Conservation (phyloP, 2,113 vertebrate species). For the Tautogolabrus adspersus region DNA sequence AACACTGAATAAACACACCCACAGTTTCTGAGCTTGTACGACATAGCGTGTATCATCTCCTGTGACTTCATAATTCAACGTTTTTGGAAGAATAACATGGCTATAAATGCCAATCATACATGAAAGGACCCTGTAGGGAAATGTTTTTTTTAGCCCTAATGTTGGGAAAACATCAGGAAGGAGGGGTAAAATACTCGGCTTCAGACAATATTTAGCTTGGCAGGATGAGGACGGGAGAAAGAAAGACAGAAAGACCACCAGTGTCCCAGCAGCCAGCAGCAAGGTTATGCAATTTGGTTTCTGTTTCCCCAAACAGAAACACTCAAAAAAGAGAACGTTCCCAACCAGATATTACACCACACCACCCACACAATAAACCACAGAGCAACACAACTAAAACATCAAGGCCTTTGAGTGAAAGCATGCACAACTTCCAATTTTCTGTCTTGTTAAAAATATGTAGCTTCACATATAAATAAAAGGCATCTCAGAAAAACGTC, state of each 20-base stretch:
- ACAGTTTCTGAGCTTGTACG: not conserved
- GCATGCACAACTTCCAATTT: not conserved
- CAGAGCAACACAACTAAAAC: constrained; percentile 19
- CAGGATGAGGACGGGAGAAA: constrained; percentile 11
- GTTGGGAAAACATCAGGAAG: constrained; percentile 29
- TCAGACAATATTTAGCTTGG: constrained; percentile 54
- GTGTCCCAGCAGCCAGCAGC: constrained; percentile 46
- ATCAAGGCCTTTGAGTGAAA: not conserved
- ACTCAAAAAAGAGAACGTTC: constrained; percentile 14
- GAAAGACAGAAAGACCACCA: constrained; percentile 16
- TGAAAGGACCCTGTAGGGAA: not conserved
- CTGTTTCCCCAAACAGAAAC: constrained; percentile 35
- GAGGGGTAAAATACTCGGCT: constrained; percentile 9
- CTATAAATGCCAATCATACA: constrained; percentile 22
- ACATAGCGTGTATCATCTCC: not conserved
- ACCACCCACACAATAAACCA: constrained; percentile 30
- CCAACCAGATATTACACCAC: constrained; percentile 26
- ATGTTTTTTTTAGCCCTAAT: constrained; percentile 9
- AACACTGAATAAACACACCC: not conserved
- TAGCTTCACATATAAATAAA: constrained; percentile 8
- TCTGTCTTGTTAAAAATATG: constrained; percentile 10
- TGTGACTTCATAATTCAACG: not conserved
- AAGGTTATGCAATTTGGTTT: constrained; percentile 54
- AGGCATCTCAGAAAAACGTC: not conserved
- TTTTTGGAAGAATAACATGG: constrained; percentile 11